Evolutionary conservation across 2,797 vertebrate species (phyloP), one percentile per base, ranked within the genome.

Genomic region (Hippocampus kuda): DNA sequence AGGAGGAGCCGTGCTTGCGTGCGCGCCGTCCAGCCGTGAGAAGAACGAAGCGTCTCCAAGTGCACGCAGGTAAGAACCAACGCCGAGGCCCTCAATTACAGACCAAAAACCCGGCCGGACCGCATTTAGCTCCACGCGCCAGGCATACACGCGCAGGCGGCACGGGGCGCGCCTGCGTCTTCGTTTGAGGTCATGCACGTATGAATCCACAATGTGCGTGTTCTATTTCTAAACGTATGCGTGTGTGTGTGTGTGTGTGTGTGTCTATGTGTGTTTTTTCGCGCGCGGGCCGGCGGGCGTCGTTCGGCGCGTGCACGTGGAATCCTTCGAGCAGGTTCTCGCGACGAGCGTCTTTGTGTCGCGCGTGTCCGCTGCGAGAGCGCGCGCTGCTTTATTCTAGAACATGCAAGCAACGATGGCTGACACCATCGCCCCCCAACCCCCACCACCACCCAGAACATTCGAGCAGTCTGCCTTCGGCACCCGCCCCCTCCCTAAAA

Each of bases 21-120:
- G 51, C 53, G 49, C 53, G 66, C 30, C 38, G 30, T 53, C 26
- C 63, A 11, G 22, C 49, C 27, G 30, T 26, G 51, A 20, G 66
- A 34, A 53, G 48, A 48, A 51, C 44, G 15, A 27, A 54, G 1
- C 53, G 53, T 54, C 53, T 54, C 22, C 18, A 54, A 54, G 26
- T 26, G 66, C 30, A 67, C 26, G 27, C 65, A 66, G 65, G 65
- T 66, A 66, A 66, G 66, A 24, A 4, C 63, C 22, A 6, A n/a
- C 38, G 9, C 13, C 11, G 54, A 3, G 20, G 20, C 44, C 44
- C 48, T 22, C 18, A 51, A 51, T 51, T 18, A 18, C 6, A 7
- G 16, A 18, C 5, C 4, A 51, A 18, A 51, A 51, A 51, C 16
- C 16, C 18, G 16, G 15, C 16, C 16, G 18, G 48, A 18, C 48